Evolutionary conservation across 2,113 vertebrate genomes (phyloP), one percentile per base, ranked within the genome.

Genomic region (Phyllostomus discolor): DNA sequence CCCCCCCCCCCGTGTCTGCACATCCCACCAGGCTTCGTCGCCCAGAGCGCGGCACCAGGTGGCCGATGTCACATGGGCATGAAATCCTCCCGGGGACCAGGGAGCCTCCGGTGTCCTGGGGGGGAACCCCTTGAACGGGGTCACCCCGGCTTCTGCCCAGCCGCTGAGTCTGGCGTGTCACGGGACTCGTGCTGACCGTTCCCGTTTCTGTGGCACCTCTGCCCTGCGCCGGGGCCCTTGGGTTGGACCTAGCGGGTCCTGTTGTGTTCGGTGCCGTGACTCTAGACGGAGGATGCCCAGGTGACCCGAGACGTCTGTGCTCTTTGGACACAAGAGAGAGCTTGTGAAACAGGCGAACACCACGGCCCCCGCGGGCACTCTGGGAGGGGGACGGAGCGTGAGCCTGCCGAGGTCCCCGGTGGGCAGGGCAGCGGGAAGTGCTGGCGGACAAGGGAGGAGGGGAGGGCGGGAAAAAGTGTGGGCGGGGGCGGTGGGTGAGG

Each of bases 51-150:
- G 26, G 1, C 20, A 17, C 26, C n/a, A 41, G 14, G 24, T 4
- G 28, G 59, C 41, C 5, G 33, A 4, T 35, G 0, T 7, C 2
- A 1, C 1, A 0, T 1, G 26, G 59, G 10, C 12, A 0, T 17
- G 0, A 4, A 28, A 9, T 41, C 19, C 22, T 38, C 35, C 33
- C 16, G 5, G 11, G 35, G 11, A 1, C 67, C 9, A 7, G 70
- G 43, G 57, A 70, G 62, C 48, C n/a, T 31, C 69, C 9, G 0
- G 41, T 22, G 5, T 12, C 4, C 12, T 8, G 19, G 54, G 7
- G 66, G 22, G 14, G 1, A 5, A 52, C 12, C 22, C 43, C 22
- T 33, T 14, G 2, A 50, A 10, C 19, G 0, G 33, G 8, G 10
- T 2, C 9, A 0, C 12, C 0, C 31, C 38, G 9, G 17, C 26